Evolutionary conservation across 2,888 invertebrate species (phyloP).

Genomic region (Rotaria sp.): DNA sequence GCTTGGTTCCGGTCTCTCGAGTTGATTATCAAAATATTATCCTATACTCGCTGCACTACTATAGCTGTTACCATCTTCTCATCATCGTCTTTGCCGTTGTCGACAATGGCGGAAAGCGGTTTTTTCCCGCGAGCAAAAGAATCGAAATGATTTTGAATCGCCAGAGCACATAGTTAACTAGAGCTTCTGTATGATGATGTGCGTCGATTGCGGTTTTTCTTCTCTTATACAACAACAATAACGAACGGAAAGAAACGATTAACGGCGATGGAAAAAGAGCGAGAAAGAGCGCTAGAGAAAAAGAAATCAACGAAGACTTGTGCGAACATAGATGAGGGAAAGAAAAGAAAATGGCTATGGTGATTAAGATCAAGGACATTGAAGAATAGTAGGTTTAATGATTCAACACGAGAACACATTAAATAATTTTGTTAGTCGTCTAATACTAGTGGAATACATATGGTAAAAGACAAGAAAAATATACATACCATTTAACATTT

Average conservation of each 20-base stretch:
- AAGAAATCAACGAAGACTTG: background rate
- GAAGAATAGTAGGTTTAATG: background rate
- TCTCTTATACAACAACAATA: background rate
- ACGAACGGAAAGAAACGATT: conserved; percentile 1
- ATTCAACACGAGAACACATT: background rate
- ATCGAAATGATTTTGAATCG: background rate
- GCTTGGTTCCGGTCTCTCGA: conserved; percentile 13
- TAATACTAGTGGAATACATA: background rate
- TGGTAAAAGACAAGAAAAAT: background rate
- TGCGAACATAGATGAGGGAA: background rate
- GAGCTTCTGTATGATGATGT: background rate
- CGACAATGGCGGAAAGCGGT: background rate
- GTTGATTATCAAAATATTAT: conserved; percentile 20
- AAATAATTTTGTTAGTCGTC: background rate
- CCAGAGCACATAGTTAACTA: background rate
- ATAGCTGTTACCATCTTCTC: background rate
- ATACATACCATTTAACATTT: conserved; percentile 17
- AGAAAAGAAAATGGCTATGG: background rate
- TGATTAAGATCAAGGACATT: conserved; percentile 12
- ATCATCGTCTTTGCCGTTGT: background rate
- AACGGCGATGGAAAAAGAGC: background rate
- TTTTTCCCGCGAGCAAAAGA: background rate
- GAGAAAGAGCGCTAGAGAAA: background rate
- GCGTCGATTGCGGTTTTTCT: background rate
- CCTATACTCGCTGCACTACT: background rate